Evolutionary conservation across 1,140 invertebrate species (phyloP), one percentile per base, ranked within the genome.

Genomic region (Drosophila kikkawai): DNA sequence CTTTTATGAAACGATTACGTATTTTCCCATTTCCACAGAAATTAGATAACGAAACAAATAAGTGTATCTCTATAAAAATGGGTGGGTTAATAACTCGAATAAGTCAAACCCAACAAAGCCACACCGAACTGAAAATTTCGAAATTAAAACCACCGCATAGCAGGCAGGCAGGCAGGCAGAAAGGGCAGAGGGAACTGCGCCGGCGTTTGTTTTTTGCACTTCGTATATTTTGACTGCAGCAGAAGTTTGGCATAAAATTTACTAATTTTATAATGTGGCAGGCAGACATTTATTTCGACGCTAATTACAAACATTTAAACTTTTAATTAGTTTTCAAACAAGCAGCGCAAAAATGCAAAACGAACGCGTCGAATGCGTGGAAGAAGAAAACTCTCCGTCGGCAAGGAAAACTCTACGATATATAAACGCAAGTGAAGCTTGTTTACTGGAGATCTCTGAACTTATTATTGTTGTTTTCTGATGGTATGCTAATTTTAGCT

Each of bases 261-360:
- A 88, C 68, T 88, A 83, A 87, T 87, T 88, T 88, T 84, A 88
- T 87, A 87, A 87, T 88, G 85, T 84, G 84, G 85, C 80, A 73
- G 80, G 64, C 84, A 88, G 84, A 87, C 84, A 87, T 87, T 87
- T 88, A 87, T 87, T 88, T 84, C 80, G 80, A 88, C 77, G 85
- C 84, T 88, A 87, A 87, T 87, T 87, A 88, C 85, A 88, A 87
- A 88, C 84, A 87, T 90, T 87, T 84, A 84, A 87, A 90, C 77
- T 87, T 87, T 87, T 87, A 87, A 87, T 87, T 87, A 87, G 84
- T 87, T 87, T 87, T 71, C 68, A 76, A 83, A 87, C 84, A 87
- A 79, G 47, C 67, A 73, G 42, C 69, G 67, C 57, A 57, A 64
- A 55, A 66, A 67, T 69, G 75, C 59, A 37, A 48, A 63, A 47